Percentiles rank a stretch among this genome's conserved stretches.
Conservation (phyloP, 1,140 invertebrate genomes). For the Zaprionus ghesquierei region DNA sequence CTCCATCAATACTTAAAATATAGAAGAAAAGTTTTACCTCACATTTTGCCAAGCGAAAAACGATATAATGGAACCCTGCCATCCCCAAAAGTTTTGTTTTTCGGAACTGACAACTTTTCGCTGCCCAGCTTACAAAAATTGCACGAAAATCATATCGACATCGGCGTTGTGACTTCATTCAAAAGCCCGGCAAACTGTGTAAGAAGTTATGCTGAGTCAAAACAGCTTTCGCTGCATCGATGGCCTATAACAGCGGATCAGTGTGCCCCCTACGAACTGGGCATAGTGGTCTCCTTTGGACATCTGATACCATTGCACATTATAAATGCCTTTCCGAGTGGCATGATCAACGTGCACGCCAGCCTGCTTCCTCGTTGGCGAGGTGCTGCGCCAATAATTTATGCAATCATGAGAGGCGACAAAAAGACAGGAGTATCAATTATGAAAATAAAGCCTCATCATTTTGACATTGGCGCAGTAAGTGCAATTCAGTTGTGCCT, state of each 20-base stretch:
- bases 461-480: conserved; percentile 92
- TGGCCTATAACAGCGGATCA: conserved; percentile 84
- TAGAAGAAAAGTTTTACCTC: conserved; percentile 52
- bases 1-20: conserved; percentile 50
- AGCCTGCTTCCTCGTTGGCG: conserved; percentile 96
- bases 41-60: neutral
- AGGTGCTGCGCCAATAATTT: conserved; percentile 87
- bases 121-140: conserved; percentile 84
- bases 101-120: conserved; percentile 88
- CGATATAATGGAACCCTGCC: conserved; percentile 1
- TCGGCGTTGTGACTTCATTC: conserved; percentile 86
- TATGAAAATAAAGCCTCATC: conserved; percentile 93
- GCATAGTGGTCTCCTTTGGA: conserved; percentile 89
- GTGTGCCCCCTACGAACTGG: conserved; percentile 85
- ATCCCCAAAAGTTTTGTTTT: conserved; percentile 84
- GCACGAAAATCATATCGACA: neutral
- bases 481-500: conserved; percentile 3
- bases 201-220: conserved; percentile 62
- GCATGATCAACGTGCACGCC: conserved; percentile 95
- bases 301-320: conserved; percentile 87
- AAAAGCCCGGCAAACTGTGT: conserved; percentile 84
- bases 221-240: conserved; percentile 83
- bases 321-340: conserved; percentile 87
- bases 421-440: conserved; percentile 92
- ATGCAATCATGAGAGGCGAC: conserved; percentile 90